A percentile compares a stretch with the other conserved stretches of the same genome.
Conservation (phyloP, 2,797 vertebrate species). For the Discoglossus pictus region DNA sequence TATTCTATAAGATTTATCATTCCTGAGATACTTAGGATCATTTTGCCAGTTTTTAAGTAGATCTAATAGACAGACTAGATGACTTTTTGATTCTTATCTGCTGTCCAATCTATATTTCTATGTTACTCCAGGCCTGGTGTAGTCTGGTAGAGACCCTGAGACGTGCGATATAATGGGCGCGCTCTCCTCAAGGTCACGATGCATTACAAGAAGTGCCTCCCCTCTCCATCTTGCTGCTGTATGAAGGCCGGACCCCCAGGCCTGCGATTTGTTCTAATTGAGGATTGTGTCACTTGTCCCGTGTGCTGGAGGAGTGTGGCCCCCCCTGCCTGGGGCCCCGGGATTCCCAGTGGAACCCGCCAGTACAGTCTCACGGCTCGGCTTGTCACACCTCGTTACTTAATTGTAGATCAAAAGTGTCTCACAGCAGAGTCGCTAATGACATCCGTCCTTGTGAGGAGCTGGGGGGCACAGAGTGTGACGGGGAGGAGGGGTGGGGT, state of each 20-base stretch:
- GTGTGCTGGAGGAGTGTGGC: constrained; percentile 14
- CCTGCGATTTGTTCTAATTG: constrained; percentile 41
- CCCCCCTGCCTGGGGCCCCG: constrained; percentile 19
- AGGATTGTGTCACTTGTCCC: constrained; percentile 40
- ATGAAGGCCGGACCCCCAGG: constrained; percentile 24
- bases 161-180: too few relatives aligned
- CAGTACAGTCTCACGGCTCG: constrained; percentile 27
- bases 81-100: too few relatives aligned
- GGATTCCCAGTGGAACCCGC: constrained; percentile 34
- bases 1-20: too few relatives aligned
- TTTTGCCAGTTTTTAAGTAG: too few relatives aligned
- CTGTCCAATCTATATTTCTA: too few relatives aligned
- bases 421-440: constrained; percentile 40
- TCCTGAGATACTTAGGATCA: too few relatives aligned
- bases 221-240: neutral
- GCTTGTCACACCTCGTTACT: constrained; percentile 46
- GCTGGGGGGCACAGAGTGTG: constrained; percentile 20
- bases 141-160: too few relatives aligned
- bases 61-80: too few relatives aligned
- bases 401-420: constrained; percentile 47
- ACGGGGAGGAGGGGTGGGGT: constrained; percentile 6
- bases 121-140: too few relatives aligned
- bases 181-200: constrained; percentile 35
- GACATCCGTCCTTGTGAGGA: constrained; percentile 36
- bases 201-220: constrained; percentile 27